Evolutionary conservation across 2,113 vertebrate species (phyloP).

Genomic region (Heterotilapia buettikoferi): DNA sequence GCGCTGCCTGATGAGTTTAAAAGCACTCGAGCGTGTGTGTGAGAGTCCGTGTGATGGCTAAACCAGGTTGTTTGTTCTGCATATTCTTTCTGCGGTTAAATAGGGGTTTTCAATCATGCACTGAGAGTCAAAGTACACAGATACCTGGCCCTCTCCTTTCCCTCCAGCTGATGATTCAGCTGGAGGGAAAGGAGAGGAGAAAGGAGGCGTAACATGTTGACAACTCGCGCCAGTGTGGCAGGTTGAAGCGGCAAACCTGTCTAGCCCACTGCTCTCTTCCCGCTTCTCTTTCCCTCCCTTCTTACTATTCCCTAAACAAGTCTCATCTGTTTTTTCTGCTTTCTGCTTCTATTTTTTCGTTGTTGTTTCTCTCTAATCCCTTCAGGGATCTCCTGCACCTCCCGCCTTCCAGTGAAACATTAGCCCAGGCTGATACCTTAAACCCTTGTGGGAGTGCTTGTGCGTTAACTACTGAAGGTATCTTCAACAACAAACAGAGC

Average conservation of each 20-base stretch:
- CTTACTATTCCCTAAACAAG: not conserved
- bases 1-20: not conserved
- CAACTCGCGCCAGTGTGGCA: constrained; percentile 46
- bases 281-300: constrained; percentile 7
- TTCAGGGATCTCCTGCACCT: constrained; percentile 15
- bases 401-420: constrained; percentile 62
- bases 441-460: constrained; percentile 31
- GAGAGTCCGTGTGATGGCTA: not conserved
- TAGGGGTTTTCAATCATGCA: not conserved
- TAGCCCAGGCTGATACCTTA: constrained; percentile 59
- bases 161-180: constrained; percentile 41
- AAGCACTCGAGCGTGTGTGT: not conserved
- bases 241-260: constrained; percentile 52
- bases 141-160: constrained; percentile 8
- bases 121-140: constrained; percentile 17
- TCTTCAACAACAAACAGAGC: constrained; percentile 39
- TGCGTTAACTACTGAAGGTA: constrained; percentile 37
- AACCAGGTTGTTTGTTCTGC: not conserved
- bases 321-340: not conserved
- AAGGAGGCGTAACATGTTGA: constrained; percentile 14
- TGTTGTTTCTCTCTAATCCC: not conserved
- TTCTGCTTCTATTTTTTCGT: not conserved
- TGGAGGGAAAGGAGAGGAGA: not conserved
- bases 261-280: constrained; percentile 5
- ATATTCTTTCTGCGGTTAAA: not conserved